Evolutionary conservation across 1,140 invertebrate genomes (phyloP), one percentile per base, ranked within the genome.

Genomic region (Atta texana): DNA sequence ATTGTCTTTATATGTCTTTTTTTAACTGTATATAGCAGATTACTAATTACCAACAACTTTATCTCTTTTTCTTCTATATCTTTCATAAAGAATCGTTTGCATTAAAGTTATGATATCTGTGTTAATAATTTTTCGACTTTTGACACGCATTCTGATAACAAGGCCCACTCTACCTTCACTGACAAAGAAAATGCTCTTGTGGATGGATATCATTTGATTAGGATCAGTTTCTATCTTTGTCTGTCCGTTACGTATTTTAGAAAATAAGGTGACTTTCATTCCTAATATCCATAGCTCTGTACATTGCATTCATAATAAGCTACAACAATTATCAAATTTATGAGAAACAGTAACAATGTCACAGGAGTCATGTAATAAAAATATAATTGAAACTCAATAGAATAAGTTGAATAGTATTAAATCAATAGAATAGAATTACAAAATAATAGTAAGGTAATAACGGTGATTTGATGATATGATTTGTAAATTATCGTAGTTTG

Each of bases 11-110:
- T 18, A 5, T n/a, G 0, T 44, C 34, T 4, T 31, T 66, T 6
- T 10, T 8, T n/a, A 66, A 66, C 6, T 66, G 14, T 31, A 18
- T 10, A 39, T 3, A 34, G 3, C 0, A 34, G 5, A 18, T 3
- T 34, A 6, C 18, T n/a, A n/a, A 66, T 34, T 66, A 66, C 31
- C 28, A 5, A 66, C 0, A 66, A 10, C 0, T 18, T 4, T 2
- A n/a, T n/a, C 1, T 14, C 4, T 0, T 0, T 34, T 3, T 14
- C 0, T n/a, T n/a, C 3, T 18, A 7, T 8, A 57, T 0, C 7
- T 14, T 66, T 1, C 8, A 0, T 4, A 34, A 4, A 66, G 16
- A 0, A 34, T 8, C 0, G 18, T 1, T 7, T 66, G 31, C 31
- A 66, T 66, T 34, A 10, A n/a, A 34, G 63, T 8, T 31, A 34